phyloP scores from a whole-genome alignment of 2,888 invertebrate species.

The Geophilus truncorum region DNA sequence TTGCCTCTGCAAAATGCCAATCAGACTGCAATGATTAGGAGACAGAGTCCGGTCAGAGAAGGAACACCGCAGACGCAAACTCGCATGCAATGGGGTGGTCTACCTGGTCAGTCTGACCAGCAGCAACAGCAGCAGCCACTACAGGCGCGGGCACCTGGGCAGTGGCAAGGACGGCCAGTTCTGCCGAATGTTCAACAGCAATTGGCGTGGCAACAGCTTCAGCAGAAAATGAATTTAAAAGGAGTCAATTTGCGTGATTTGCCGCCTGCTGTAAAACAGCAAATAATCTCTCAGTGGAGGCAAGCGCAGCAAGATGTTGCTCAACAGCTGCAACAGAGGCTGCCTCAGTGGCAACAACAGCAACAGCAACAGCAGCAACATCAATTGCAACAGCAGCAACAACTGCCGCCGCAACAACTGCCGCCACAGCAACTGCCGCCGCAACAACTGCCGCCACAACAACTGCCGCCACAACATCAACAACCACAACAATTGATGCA shows the following conservation, averaged over 20 bases:
- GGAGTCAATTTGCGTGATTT: conserved; percentile 10
- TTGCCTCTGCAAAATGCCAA: conserved; percentile 28
- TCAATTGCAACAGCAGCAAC: conserved; percentile 28
- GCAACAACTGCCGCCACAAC: conserved; percentile 38
- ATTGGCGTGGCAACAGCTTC: conserved; percentile 30
- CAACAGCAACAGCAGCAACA: conserved; percentile 53
- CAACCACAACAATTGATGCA: conserved; percentile 40
- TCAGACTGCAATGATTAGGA: neutral
- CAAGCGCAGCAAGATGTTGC: conserved; percentile 44
- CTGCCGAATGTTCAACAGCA: neutral
- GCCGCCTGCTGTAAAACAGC: conserved; percentile 1
- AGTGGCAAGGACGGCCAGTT: neutral
- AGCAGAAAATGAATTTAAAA: neutral
- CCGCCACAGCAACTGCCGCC: conserved; percentile 48
- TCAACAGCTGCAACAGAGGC: conserved; percentile 67
- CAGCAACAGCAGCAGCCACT: too few relatives aligned
- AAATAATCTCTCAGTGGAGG: neutral
- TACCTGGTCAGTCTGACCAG: neutral
- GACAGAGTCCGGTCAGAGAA: conserved; percentile 31
- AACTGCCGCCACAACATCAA: conserved; percentile 30
- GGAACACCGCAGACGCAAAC: conserved; percentile 13
- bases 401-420: conserved; percentile 33
- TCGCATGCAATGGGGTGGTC: neutral
- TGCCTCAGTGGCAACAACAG: conserved; percentile 57
- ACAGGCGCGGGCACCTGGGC: conserved; percentile 1